Evolutionary conservation across 2,797 vertebrate species (phyloP).

Genomic region (Galaxias olidus): DNA sequence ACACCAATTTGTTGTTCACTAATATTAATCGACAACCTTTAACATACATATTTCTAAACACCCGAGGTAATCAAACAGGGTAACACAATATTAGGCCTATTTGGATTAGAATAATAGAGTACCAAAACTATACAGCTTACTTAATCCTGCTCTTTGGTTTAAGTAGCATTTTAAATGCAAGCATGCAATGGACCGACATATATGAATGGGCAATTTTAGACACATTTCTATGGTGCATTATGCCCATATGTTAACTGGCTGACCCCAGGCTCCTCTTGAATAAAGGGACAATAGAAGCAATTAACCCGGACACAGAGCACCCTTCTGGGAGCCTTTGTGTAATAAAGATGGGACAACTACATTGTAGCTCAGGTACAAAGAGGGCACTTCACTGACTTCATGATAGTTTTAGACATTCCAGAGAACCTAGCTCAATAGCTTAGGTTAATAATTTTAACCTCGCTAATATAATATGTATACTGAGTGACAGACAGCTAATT

Average conservation of each 20-base stretch:
- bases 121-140: too few relatives aligned
- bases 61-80: too few relatives aligned
- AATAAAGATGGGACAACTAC: slow-evolving; percentile 39
- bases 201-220: slow-evolving; percentile 16
- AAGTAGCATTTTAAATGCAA: slow-evolving; percentile 4
- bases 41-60: too few relatives aligned
- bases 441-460: slow-evolving; percentile 10
- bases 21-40: too few relatives aligned
- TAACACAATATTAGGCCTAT: too few relatives aligned
- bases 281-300: slow-evolving; percentile 49
- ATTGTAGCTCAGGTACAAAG: slow-evolving; percentile 32
- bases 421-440: slow-evolving; percentile 13
- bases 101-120: too few relatives aligned
- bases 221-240: slow-evolving; percentile 28
- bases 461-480: slow-evolving; percentile 5
- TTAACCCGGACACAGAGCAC: slow-evolving; percentile 39
- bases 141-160: too few relatives aligned
- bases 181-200: neutral
- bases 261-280: slow-evolving; percentile 35
- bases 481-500: too few relatives aligned
- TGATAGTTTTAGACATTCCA: slow-evolving; percentile 21
- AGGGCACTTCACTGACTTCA: slow-evolving; percentile 3
- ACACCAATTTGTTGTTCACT: too few relatives aligned
- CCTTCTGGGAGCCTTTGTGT: slow-evolving; percentile 36
- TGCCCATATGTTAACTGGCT: slow-evolving; percentile 46